phyloP scores from a whole-genome alignment of 1,140 invertebrate genomes.

The Trypoxylus dichotomus region DNA sequence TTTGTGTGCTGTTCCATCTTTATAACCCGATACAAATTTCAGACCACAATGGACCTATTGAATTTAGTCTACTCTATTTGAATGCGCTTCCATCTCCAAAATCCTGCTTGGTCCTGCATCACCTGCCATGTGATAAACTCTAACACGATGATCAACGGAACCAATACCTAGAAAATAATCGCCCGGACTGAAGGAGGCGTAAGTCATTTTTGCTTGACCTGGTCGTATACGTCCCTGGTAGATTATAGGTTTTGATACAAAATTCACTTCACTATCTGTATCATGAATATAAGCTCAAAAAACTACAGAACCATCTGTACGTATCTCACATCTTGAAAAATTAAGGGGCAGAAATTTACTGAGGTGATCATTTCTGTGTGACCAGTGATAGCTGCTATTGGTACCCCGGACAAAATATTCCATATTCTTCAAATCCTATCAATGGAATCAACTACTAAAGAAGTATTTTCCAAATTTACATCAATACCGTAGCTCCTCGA shows the following conservation, averaged over 20 bases:
- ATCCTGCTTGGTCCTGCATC: slow-evolving; percentile 71
- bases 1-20: slow-evolving; percentile 93
- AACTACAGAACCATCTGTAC: slow-evolving; percentile 92
- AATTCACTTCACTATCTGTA: slow-evolving; percentile 60
- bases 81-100: slow-evolving; percentile 85
- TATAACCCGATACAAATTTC: slow-evolving; percentile 91
- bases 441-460: slow-evolving; percentile 81
- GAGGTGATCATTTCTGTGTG: slow-evolving; percentile 93
- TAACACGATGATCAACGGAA: slow-evolving; percentile 89
- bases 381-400: slow-evolving; percentile 66
- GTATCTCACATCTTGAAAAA: slow-evolving; percentile 73
- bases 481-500: slow-evolving; percentile 90
- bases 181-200: slow-evolving; percentile 91
- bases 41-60: slow-evolving; percentile 88
- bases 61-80: slow-evolving; percentile 93
- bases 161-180: slow-evolving; percentile 93
- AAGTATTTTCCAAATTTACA: slow-evolving; percentile 88
- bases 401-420: slow-evolving; percentile 85
- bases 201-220: slow-evolving; percentile 94
- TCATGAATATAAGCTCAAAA: slow-evolving; percentile 85
- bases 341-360: slow-evolving; percentile 89
- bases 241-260: slow-evolving; percentile 79
- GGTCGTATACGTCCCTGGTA: slow-evolving; percentile 92
- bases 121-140: slow-evolving; percentile 84
- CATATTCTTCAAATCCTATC: slow-evolving; percentile 91